Base-by-base conservation (phyloP, 1,140 invertebrate genomes). In the Pogonus chalceus region DNA sequence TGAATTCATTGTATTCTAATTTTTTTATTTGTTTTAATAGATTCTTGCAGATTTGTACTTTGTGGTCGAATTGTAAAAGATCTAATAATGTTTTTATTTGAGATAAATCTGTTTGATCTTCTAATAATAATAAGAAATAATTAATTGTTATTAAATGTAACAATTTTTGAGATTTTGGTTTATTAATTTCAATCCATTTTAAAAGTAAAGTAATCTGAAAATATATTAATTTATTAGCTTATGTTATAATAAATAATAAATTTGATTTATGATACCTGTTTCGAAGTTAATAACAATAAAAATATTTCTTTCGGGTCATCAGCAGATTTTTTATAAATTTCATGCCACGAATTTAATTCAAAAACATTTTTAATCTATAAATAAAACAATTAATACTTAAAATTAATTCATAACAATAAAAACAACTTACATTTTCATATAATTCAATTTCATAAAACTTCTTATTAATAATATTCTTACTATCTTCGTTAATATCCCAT, bases 1-100 rank as follows among this genome's bases (percentile, higher is more conserved):
- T 68, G 56, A 83, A 83, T 62, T 78, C 69, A 4, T 87, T 68
- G 35, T 83, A 71, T 18, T 76, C 67, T 0, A 83, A 67, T 23
- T 81, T 80, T 55, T 78, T 72, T 2, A 86, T 69, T 66, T 78
- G 77, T 26, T 77, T 73, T 46, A 86, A 73, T 52, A 84, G 73
- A 22, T 73, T 73, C 54, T 80, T 75, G 47, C 83, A 79, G 7
- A 85, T 69, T 47, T 79, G 73, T 2, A 80, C 65, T 1, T 79
- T 70, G 31, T 80, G 74, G 1, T 69, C 61, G 0, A 64, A 51
- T 0, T 82, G 78, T 20, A 82, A 61, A 18, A 73, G 68, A 3
- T 61, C 62, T 4, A 83, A 66, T 43, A 81, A 65, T 56, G 76
- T 61, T 48, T 69, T 58, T 2, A 76, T 65, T 24, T 68, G 58